phyloP scores from a whole-genome alignment of 2,888 invertebrate genomes.

The Cyclophora albipunctata region DNA sequence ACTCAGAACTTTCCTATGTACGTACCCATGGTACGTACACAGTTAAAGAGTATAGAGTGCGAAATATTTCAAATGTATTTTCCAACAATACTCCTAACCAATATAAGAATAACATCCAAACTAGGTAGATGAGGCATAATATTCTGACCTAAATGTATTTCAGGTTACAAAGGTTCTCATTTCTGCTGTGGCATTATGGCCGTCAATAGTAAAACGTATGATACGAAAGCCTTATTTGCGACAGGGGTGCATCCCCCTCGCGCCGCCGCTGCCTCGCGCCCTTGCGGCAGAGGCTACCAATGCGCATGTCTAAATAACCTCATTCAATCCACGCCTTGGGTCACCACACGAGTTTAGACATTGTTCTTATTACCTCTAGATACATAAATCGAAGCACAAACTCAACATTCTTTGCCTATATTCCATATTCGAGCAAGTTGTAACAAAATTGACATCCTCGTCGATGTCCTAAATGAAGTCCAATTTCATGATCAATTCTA shows the following conservation, averaged over 20 bases:
- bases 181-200: too few species aligned
- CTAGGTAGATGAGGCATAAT: too few species aligned
- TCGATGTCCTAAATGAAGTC: constrained; percentile 16
- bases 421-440: neutral
- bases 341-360: constrained; percentile 46
- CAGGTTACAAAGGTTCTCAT: too few species aligned
- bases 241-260: constrained; percentile 14
- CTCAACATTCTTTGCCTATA: constrained; percentile 1
- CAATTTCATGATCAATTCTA: constrained; percentile 3
- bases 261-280: constrained; percentile 1
- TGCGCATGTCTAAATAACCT: constrained; percentile 72
- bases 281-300: constrained; percentile 11
- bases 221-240: constrained; percentile 1
- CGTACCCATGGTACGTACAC: too few species aligned
- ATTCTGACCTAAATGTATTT: too few species aligned
- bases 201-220: too few species aligned
- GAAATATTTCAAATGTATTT: too few species aligned
- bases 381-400: constrained; percentile 12
- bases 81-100: too few species aligned
- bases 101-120: too few species aligned
- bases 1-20: too few species aligned
- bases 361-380: constrained; percentile 27
- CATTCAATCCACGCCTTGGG: constrained; percentile 64
- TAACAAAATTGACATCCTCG: neutral
- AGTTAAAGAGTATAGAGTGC: too few species aligned